Conservation (phyloP, 2,113 vertebrate species). For the Ailuropoda melanoleuca region DNA sequence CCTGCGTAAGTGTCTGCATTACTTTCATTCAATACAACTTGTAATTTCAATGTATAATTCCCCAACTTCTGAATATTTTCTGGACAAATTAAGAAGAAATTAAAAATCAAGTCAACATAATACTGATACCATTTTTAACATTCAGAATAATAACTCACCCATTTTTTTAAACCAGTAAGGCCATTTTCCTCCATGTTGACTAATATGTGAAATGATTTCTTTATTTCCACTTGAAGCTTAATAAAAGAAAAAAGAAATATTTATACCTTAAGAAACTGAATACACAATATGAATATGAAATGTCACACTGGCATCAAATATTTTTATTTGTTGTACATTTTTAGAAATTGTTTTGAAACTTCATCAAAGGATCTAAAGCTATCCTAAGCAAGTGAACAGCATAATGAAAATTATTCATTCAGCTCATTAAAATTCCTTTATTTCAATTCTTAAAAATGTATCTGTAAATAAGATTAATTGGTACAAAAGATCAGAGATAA, state of each 20-base stretch:
- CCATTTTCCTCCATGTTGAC: constrained; percentile 88
- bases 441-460: not conserved
- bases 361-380: not conserved
- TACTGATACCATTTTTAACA: constrained; percentile 26
- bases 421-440: constrained; percentile 2
- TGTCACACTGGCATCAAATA: not conserved
- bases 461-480: not conserved
- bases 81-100: constrained; percentile 80
- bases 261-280: constrained; percentile 51
- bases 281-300: constrained; percentile 1
- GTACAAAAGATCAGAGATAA: not conserved
- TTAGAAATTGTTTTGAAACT: not conserved
- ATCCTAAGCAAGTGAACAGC: not conserved
- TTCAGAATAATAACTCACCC: constrained; percentile 85
- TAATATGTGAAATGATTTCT: constrained; percentile 85
- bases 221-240: constrained; percentile 86
- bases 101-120: constrained; percentile 54
- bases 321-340: constrained; percentile 12
- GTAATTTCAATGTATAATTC: constrained; percentile 90
- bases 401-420: not conserved
- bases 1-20: constrained; percentile 86
- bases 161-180: constrained; percentile 95
- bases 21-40: constrained; percentile 88
- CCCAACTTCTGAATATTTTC: constrained; percentile 90
- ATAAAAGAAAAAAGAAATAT: constrained; percentile 58